Evolutionary conservation across 2,797 vertebrate genomes (phyloP), one percentile per base, ranked within the genome.

Genomic region (Cynodonichthys magdalenae): DNA sequence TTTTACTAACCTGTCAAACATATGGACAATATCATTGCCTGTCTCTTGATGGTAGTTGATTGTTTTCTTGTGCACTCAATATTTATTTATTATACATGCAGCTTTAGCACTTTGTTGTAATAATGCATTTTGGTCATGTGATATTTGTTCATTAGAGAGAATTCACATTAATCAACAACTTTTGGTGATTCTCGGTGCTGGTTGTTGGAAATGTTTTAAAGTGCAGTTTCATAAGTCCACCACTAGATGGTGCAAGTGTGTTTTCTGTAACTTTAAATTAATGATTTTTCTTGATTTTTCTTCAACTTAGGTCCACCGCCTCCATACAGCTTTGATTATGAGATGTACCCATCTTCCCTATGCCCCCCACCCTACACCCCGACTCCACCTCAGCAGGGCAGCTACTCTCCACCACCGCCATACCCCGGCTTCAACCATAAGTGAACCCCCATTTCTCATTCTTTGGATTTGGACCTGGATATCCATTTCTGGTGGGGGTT

Each of bases 351-450:
- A 19, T 69, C 90, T 6, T 77, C 89, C 11, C 85, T 95, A 19
- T 88, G 91, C 63, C 96, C 95, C 1, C 96, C 96, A 7, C 94
- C 94, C 0, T 98, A 97, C 63, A 95, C 94, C 6, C 91, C 95
- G 0, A 85, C 93, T 6, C 93, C 93, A 66, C 90, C 93, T 64
- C 68, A 71, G 57, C 83, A 87, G 0, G 77, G 83, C 44, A 93
- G 85, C 71, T 92, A 88, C 77, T 94, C 95, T 2, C 93, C 95
- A 1, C 95, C 95, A 1, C 95, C 96, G 69, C 95, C 96, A 0
- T 97, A 97, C 58, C 94, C 96, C 0, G 95, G 95, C 51, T 93
- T 85, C 77, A 87, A 87, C 72, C 88, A 88, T 67, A 98, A 97
- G 85, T 96, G 84, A 89, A 42, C 28, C 41, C 54, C 34, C 44